These are phyloP conservation scores for Cephus cinctus DNA, from an alignment of 1,140 invertebrate species.

Conservation along the genomic window DNA sequence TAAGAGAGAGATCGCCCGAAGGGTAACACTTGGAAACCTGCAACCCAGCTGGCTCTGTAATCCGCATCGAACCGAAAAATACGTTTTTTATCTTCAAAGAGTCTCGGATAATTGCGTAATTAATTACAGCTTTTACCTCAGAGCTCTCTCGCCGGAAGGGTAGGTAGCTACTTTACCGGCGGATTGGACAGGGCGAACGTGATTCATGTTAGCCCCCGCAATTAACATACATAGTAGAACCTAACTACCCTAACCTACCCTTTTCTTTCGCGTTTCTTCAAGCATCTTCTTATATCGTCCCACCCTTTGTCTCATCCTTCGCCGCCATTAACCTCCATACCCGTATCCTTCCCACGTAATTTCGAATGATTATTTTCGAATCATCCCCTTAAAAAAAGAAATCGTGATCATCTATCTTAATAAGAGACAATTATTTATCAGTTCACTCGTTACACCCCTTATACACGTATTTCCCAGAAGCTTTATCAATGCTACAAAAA, in stretches of 20 bases:
- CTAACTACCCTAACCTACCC: conserved; percentile 1
- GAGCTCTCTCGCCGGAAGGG: conserved; percentile 7
- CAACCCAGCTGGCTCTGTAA: conserved; percentile 17
- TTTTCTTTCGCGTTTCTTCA: not conserved
- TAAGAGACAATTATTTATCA: no score
- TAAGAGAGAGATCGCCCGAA: conserved; percentile 3
- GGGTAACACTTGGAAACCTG: conserved; percentile 2
- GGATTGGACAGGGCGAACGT: conserved; percentile 33
- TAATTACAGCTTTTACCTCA: conserved; percentile 45
- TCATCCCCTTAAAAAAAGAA: no score
- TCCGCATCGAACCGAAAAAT: conserved; percentile 50
- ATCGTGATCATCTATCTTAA: no score
- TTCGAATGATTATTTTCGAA: no score
- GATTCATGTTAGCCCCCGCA: conserved; percentile 33
- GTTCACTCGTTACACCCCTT: no score
- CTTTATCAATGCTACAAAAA: no score
- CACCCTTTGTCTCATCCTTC: conserved; percentile 1
- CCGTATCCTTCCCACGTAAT: no score
- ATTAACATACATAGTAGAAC: conserved; percentile 40
- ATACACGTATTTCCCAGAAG: no score
- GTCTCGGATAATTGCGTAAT: conserved; percentile 48
- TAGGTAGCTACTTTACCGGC: conserved; percentile 26
- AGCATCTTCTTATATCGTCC: not conserved
- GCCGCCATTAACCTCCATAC: no score
- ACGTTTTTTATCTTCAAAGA: conserved; percentile 44